phyloP scores from a whole-genome alignment of 2,113 vertebrate genomes.

The Dipodomys spectabilis region DNA sequence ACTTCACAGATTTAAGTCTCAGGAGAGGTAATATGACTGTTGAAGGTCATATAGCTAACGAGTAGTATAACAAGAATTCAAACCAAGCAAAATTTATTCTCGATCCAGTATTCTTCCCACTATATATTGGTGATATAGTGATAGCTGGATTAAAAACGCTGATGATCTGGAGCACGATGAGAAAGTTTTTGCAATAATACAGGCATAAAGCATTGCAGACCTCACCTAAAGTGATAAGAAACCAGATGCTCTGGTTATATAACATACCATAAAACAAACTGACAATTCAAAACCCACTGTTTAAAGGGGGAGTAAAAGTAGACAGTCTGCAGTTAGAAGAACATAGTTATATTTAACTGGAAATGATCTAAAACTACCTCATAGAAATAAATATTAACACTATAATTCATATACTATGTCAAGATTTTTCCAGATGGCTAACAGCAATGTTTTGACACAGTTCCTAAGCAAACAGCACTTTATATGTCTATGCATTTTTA shows the following conservation, averaged over 20 bases:
- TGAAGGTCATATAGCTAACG: constrained; percentile 3
- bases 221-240: constrained; percentile 35
- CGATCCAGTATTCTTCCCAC: background rate
- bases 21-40: constrained; percentile 3
- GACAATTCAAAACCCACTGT: constrained; percentile 16
- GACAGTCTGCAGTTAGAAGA: constrained; percentile 34
- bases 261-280: constrained; percentile 58
- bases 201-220: constrained; percentile 54
- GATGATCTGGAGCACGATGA: constrained; percentile 16
- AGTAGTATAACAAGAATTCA: constrained; percentile 35
- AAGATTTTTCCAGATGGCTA: constrained; percentile 56
- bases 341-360: constrained; percentile 63
- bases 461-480: constrained; percentile 73
- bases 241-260: constrained; percentile 59
- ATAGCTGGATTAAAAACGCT: constrained; percentile 26
- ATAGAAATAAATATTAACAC: constrained; percentile 69
- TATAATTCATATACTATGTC: constrained; percentile 59
- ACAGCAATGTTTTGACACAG: constrained; percentile 37
- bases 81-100: background rate
- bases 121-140: background rate
- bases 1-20: constrained; percentile 34
- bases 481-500: constrained; percentile 61
- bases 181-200: constrained; percentile 54
- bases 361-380: constrained; percentile 61
- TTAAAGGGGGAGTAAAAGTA: constrained; percentile 47